A percentile compares a stretch with the other conserved stretches of the same genome.
phyloP scores from a whole-genome alignment of 2,888 invertebrate genomes.

The Dolichomitus sp. region DNA sequence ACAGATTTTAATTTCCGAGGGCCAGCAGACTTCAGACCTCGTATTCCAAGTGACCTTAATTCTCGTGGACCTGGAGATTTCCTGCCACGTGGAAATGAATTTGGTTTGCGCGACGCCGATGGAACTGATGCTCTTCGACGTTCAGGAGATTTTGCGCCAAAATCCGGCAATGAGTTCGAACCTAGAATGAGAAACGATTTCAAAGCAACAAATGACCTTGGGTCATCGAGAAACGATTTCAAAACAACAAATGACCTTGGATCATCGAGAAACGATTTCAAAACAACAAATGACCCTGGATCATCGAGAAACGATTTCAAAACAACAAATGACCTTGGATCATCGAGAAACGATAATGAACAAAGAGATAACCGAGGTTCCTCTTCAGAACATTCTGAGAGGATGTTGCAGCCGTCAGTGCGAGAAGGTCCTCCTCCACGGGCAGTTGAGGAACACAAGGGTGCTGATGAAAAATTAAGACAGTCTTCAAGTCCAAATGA shows the following conservation, averaged over 20 bases:
- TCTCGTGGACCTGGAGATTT: slow-evolving; percentile 56
- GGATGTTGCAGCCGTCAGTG: slow-evolving; percentile 23
- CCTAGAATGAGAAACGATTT: slow-evolving; percentile 12
- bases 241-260: slow-evolving; percentile 29
- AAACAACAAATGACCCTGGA: slow-evolving; percentile 27
- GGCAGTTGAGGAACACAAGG: slow-evolving; percentile 27
- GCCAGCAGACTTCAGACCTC: slow-evolving; percentile 54
- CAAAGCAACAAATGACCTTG: slow-evolving; percentile 27
- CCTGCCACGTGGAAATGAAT: slow-evolving; percentile 67
- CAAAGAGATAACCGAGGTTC: slow-evolving; percentile 23
- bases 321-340: slow-evolving; percentile 27
- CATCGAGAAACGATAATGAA: slow-evolving; percentile 26
- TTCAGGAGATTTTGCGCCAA: slow-evolving; percentile 44
- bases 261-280: slow-evolving; percentile 22
- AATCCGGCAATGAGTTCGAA: slow-evolving; percentile 20
- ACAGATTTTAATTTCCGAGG: slow-evolving; percentile 50
- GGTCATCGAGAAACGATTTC: slow-evolving; percentile 19
- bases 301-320: slow-evolving; percentile 24
- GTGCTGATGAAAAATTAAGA: slow-evolving; percentile 32
- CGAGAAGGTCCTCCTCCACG: neutral
- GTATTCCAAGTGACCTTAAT: slow-evolving; percentile 58
- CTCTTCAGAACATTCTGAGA: slow-evolving; percentile 27
- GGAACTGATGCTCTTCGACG: slow-evolving; percentile 55
- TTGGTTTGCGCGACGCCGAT: slow-evolving; percentile 63
- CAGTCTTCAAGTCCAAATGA: slow-evolving; percentile 9